A percentile compares a stretch with the other conserved stretches of the same genome.
Evolutionary conservation across 35 echinoderm and acorn worm species (phyloP).

Genomic region (Ophiothrix spiculata): DNA sequence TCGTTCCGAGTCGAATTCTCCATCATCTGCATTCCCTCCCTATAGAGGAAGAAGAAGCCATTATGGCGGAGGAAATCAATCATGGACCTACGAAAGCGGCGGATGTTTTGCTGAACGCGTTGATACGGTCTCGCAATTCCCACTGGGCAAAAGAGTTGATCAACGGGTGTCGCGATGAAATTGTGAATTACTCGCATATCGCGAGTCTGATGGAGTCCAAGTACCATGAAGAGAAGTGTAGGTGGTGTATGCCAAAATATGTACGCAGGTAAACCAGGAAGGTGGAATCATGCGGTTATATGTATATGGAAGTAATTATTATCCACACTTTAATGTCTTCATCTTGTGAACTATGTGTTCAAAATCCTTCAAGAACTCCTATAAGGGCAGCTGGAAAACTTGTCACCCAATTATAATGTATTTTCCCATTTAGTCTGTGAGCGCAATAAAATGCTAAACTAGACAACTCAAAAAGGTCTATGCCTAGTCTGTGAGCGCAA

Average conservation of each 20-base stretch:
- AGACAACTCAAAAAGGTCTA: too few species aligned
- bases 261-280: too few species aligned
- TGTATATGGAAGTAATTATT: too few species aligned
- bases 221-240: background rate
- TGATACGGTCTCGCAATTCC: background rate
- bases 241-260: background rate
- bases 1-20: background rate
- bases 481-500: too few species aligned
- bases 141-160: background rate
- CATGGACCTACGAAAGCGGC: background rate
- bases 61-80: slow-evolving; percentile 9
- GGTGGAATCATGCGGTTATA: too few species aligned
- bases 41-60: background rate
- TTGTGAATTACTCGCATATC: background rate
- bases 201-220: background rate
- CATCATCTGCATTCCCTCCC: background rate
- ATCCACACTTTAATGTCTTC: too few species aligned
- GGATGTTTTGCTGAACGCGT: background rate
- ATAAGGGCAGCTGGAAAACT: too few species aligned
- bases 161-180: background rate
- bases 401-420: too few species aligned
- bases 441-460: too few species aligned
- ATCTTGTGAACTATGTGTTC: too few species aligned
- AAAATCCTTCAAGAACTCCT: too few species aligned
- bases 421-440: too few species aligned